Evolutionary conservation across 2,888 invertebrate genomes (phyloP), one percentile per base, ranked within the genome.

Genomic region (Cerastis rubricosa): DNA sequence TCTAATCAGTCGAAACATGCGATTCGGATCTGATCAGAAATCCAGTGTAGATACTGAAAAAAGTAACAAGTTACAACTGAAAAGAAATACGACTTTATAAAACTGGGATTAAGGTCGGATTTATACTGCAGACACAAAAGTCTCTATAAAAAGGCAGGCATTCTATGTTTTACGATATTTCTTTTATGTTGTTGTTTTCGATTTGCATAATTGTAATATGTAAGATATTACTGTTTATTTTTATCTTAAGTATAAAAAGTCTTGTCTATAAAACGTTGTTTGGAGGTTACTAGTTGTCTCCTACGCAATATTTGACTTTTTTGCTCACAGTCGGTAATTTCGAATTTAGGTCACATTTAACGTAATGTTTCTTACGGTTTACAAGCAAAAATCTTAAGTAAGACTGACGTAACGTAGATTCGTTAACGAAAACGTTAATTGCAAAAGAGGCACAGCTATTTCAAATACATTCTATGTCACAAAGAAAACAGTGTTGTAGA

Each of bases 131-230:
- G 6, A 6, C 51, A n/a, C 9, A 1, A 43, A 19, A 35, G 8
- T 29, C 14, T 51, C 4, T 25, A 14, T 11, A n/a, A 49, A 19
- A 69, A 17, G 12, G n/a, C 43, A 40, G 19, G n/a, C 1, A 63
- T 47, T 54, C 19, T 17, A 54, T 40, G 35, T 76, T 76, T 69
- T 65, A 68, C 25, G 35, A 40, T 75, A 43, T 78, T 59, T 67
- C 12, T 45, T 78, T 67, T 51, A 54, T 45, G 47, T 47, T 70
- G 22, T 14, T n/a, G n/a, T 57, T 76, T 57, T 43, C 1, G 14
- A 54, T 82, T 78, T 63, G 40, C 59, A 81, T 74, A 8, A 35
- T 81, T 74, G 11, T 64, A 57, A 40, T 54, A 61, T 9, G 61
- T 40, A 61, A 51, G 45, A 25, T 49, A 51, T n/a, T 35, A n/a